Evolutionary conservation across 2,888 invertebrate genomes (phyloP).

Genomic region (Calameuta pallipes): DNA sequence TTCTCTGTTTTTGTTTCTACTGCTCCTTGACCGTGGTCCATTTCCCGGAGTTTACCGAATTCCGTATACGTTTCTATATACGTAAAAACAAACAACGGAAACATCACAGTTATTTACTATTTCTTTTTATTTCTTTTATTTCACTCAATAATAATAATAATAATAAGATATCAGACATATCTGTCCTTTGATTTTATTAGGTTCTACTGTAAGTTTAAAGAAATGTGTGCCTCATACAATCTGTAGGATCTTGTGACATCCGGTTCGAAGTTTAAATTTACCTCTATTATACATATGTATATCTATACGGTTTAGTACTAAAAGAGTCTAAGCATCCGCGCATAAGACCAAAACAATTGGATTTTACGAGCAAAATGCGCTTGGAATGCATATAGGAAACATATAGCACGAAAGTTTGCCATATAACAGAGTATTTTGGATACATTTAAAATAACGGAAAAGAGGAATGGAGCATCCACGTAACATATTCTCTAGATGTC

Average conservation of each 20-base stretch:
- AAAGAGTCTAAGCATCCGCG: conserved; percentile 17
- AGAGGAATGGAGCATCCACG: neutral
- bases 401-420: too few species aligned
- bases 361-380: conserved; percentile 47
- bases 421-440: too few species aligned
- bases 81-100: neutral
- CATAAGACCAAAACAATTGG: conserved; percentile 48
- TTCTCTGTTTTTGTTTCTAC: neutral
- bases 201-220: conserved; percentile 5
- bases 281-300: conserved; percentile 11
- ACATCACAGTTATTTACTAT: neutral
- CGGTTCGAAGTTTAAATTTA: neutral
- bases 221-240: conserved; percentile 5
- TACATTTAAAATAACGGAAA: neutral
- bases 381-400: conserved; percentile 30
- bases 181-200: neutral
- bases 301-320: neutral
- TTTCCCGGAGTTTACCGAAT: neutral
- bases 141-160: neutral
- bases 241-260: neutral
- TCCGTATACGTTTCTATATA: neutral
- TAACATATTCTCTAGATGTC: conserved; percentile 11
- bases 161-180: neutral
- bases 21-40: neutral
- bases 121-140: neutral